Conservation (phyloP, 2,113 vertebrate species). For the Diadophis punctatus region DNA sequence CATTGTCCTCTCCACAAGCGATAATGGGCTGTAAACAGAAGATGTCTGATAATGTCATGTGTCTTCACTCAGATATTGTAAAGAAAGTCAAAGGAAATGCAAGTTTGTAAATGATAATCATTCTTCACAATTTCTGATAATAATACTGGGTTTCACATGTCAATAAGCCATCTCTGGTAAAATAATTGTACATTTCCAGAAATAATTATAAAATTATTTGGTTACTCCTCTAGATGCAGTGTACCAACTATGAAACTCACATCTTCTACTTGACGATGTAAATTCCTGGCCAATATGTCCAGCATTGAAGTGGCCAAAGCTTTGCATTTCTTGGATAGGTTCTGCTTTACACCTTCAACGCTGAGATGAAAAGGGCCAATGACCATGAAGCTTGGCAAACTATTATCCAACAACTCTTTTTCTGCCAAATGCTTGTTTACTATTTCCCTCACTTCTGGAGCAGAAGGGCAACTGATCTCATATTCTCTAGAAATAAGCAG, state of each 20-base stretch:
- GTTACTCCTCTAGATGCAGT: neutral
- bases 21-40: neutral
- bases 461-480: constrained; percentile 59
- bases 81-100: neutral
- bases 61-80: neutral
- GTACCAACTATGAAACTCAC: constrained; percentile 65
- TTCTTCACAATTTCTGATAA: neutral
- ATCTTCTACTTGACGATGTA: constrained; percentile 72
- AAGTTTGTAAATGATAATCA: neutral
- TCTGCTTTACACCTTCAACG: constrained; percentile 73
- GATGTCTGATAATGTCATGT: neutral
- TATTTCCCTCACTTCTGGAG: constrained; percentile 71
- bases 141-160: neutral
- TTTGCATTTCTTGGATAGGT: constrained; percentile 75
- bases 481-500: constrained; percentile 60
- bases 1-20: neutral
- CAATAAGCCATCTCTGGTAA: neutral
- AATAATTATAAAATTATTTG: neutral
- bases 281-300: constrained; percentile 73
- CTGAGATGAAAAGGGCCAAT: constrained; percentile 85
- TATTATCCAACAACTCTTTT: constrained; percentile 70
- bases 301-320: constrained; percentile 74
- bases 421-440: constrained; percentile 76
- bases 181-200: neutral
- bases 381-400: constrained; percentile 75